Evolutionary conservation across 1,140 invertebrate species (phyloP).

Genomic region (Drosophila baimaii): DNA sequence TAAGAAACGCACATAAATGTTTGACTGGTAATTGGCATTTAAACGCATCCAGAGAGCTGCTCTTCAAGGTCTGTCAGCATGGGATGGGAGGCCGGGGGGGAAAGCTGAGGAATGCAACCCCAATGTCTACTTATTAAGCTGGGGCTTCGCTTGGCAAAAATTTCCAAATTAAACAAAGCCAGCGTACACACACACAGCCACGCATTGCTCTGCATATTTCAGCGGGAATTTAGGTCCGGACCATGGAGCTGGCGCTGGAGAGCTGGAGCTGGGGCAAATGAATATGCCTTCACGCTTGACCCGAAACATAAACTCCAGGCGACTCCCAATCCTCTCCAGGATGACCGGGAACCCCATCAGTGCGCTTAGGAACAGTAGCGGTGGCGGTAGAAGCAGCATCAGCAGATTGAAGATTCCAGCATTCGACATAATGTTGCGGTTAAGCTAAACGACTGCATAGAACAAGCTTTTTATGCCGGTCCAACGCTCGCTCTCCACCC

Average conservation of each 20-base stretch:
- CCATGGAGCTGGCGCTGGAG: slow-evolving; percentile 18
- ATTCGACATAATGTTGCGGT: slow-evolving; percentile 83
- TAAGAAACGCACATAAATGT: slow-evolving; percentile 66
- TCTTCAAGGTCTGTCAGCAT: slow-evolving; percentile 17
- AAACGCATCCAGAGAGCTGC: slow-evolving; percentile 30
- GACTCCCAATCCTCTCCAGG: slow-evolving; percentile 15
- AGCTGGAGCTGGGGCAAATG: slow-evolving; percentile 49
- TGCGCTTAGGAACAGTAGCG: slow-evolving; percentile 41
- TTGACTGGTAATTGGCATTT: slow-evolving; percentile 66
- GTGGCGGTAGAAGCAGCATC: slow-evolving; percentile 28
- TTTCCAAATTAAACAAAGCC: slow-evolving; percentile 57
- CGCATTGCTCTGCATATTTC: slow-evolving; percentile 69
- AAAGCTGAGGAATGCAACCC: slow-evolving; percentile 31
- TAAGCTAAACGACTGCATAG: slow-evolving; percentile 80
- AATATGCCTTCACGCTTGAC: slow-evolving; percentile 74
- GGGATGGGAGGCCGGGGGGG: not conserved
- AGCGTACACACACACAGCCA: slow-evolving; percentile 40
- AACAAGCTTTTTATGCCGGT: slow-evolving; percentile 79
- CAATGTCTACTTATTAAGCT: slow-evolving; percentile 37
- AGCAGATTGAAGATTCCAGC: slow-evolving; percentile 80
- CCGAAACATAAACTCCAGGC: slow-evolving; percentile 72
- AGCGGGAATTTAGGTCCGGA: slow-evolving; percentile 55
- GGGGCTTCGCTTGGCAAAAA: slow-evolving; percentile 29
- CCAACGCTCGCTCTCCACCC: slow-evolving; percentile 36
- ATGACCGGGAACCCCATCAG: slow-evolving; percentile 20